Conservation (phyloP, 2,113 vertebrate genomes). For the Ceyx cyanopectus region DNA sequence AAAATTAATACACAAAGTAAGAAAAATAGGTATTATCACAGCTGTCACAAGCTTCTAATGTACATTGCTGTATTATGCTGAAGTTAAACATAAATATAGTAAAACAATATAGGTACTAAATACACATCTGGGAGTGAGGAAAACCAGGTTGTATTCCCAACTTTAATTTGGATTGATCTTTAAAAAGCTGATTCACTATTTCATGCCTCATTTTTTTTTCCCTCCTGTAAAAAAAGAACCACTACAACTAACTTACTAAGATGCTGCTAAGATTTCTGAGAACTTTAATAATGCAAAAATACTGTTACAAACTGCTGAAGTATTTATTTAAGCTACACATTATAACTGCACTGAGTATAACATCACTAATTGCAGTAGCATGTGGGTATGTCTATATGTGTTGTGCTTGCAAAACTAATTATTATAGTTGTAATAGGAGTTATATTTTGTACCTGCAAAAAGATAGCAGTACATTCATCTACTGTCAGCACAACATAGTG, state of each 20-base stretch:
- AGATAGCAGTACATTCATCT: conserved; percentile 85
- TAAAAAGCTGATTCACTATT: not conserved
- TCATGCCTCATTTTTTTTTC: not conserved
- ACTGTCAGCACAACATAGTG: conserved; percentile 86
- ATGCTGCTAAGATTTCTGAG: not conserved
- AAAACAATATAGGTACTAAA: not conserved
- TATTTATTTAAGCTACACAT: not conserved
- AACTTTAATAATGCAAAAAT: not conserved
- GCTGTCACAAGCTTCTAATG: not conserved
- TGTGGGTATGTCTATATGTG: not conserved
- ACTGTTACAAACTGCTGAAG: not conserved
- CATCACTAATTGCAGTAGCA: not conserved
- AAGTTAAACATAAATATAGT: not conserved
- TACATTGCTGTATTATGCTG: not conserved
- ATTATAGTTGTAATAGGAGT: not conserved
- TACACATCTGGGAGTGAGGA: not conserved
- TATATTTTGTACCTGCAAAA: conserved; percentile 87
- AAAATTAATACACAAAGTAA: conserved; percentile 29
- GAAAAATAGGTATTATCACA: not conserved
- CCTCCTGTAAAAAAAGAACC: not conserved
- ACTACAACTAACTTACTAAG: not conserved
- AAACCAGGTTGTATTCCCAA: not conserved
- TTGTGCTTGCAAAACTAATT: not conserved
- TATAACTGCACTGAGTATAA: not conserved
- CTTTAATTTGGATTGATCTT: not conserved